Base-by-base conservation (phyloP, 2,113 vertebrate species). In the Ceuthmochares aereus region DNA sequence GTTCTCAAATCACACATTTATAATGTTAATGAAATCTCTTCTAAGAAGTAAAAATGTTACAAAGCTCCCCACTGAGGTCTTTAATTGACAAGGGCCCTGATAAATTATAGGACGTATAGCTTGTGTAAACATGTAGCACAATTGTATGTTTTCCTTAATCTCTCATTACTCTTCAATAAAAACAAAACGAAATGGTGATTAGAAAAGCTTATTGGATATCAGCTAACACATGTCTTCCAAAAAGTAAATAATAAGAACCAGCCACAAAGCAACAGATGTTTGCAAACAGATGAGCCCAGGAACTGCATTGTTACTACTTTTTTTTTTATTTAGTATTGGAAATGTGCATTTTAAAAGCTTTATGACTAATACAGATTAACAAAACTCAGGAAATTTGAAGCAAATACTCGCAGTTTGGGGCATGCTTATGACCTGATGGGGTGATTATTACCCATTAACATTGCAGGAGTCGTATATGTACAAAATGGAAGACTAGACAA, bases 131-230 rank as follows among this genome's bases (percentile, higher is more conserved):
- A 34, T 5, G n/a, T 66, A 72, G 20, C 60, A 51, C 55, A 89
- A 36, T 56, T 49, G 9, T 68, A 9, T 95, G 66, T 45, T 85
- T 91, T 95, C 76, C 62, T 86, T 84, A 97, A 55, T 45, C 67
- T 90, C 47, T 23, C 30, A 34, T 69, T 90, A 90, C 10, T 37
- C 95, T 97, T 96, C 69, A 96, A 91, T 87, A 79, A 94, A 91
- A 95, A 12, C 15, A 64, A 93, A 86, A 60, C 91, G 43, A 97
- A 94, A 95, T 77, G 55, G 26, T 87, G 82, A 60, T 89, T 91
- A 78, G 36, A 47, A 81, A 90, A 93, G 15, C 55, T 94, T 93
- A 91, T 91, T 67, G 20, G 75, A 96, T 95, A 12, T 79, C 72
- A 95, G 64, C 40, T 76, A 94, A 86, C 30, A 96, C 85, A 85